These are phyloP conservation scores for Graptemys geographica DNA, from an alignment of 2,797 vertebrate genomes.

Conservation along the genomic window DNA sequence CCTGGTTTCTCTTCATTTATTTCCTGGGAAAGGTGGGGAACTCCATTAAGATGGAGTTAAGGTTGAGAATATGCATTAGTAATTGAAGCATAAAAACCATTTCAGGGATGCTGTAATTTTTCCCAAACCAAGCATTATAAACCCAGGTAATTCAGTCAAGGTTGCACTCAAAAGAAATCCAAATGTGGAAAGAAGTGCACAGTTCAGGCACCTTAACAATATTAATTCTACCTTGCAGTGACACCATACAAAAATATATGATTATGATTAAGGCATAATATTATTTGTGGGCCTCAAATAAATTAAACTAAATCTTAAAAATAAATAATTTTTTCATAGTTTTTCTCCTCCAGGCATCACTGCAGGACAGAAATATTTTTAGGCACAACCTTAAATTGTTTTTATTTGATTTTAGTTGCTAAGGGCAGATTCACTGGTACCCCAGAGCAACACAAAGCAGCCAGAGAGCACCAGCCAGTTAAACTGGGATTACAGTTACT, in stretches of 20 bases:
- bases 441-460: not conserved
- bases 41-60: not conserved
- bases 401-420: accelerated
- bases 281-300: not conserved
- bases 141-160: not conserved
- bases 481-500: not conserved
- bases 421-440: not conserved
- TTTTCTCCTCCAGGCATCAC: not conserved
- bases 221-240: not conserved
- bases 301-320: not conserved
- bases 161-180: not conserved
- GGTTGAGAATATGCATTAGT: not conserved
- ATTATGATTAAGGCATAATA: not conserved
- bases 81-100: conserved; percentile 18
- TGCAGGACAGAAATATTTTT: not conserved
- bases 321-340: not conserved
- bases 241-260: not conserved
- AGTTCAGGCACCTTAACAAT: not conserved
- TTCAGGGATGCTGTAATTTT: not conserved
- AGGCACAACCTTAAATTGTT: not conserved
- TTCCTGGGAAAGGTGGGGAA: conserved; percentile 19
- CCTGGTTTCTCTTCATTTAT: not conserved
- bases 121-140: conserved; percentile 13
- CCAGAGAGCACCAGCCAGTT: not conserved
- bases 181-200: not conserved